Base-by-base conservation (phyloP, 2,113 vertebrate species). In the Micronisus gabar region DNA sequence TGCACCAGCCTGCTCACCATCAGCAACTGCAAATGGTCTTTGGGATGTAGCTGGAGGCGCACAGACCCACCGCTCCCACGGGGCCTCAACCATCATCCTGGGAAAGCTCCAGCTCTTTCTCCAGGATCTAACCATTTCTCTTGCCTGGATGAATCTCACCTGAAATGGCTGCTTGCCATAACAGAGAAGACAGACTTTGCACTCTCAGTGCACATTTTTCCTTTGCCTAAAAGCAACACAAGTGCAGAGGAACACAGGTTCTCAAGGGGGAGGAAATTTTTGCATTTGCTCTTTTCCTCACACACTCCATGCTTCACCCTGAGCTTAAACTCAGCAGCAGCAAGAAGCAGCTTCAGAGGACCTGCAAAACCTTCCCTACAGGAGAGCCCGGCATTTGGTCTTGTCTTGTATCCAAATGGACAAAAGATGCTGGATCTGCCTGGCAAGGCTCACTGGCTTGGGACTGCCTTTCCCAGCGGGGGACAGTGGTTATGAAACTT, bases 391-490 rank as follows among this genome's bases (percentile, higher is more conserved):
- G 88, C 67, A 50, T 70, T 88, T 84, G 61, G 67, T 65, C 95
- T 74, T 88, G 94, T 78, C 63, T 61, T 25, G 78, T 36, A 40
- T 79, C 95, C 96, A 97, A 94, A 94, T 79, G 90, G 95, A 94
- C 53, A 88, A 95, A 95, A 93, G 93, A 85, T 63, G 78, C 74
- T 88, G 90, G 87, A 81, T 88, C 74, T 90, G 90, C 40, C 90
- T 95, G 93, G 87, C 72, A 84, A 53, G 55, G 50, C 63, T 94
- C 47, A 17, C 30, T 43, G 66, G 38, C 48, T 38, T 74, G 83
- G 91, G 94, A 75, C 66, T 55, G 90, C 62, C 36, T 56, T 76
- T 82, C 81, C 90, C 95, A 50, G 90, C 40, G 48, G 84, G 82
- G 76, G 84, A 79, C 74, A 68, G 79, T 17, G 52, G 65, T 96